Base-by-base conservation (phyloP, 2,888 invertebrate genomes). In the Cistogaster globosa region DNA sequence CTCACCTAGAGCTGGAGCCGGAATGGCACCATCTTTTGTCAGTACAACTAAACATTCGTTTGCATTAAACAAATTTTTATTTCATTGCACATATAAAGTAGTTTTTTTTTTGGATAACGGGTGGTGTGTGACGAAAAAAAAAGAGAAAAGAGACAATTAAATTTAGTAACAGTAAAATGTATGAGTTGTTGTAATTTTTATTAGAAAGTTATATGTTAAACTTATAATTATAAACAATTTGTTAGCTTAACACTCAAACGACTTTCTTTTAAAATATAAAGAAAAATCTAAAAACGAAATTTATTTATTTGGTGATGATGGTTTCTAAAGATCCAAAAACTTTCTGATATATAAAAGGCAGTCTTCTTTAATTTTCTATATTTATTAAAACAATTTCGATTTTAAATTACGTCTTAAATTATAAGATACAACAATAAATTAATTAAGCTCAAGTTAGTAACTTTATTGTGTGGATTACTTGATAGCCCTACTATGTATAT, bases 1-100 rank as follows among this genome's bases (percentile, higher is more conserved):
- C 92, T 92, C 93, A 92, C 92, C 92, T 92, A 92, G 91, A 92
- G 93, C 93, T 90, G 92, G 93, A 89, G 92, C 92, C 91, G 91
- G 91, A 86, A 92, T 91, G 91, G 93, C 93, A 91, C 93, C 93
- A 89, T 92, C 93, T 92, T 92, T 92, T 90, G 92, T 93, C 90
- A 92, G 91, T 88, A 91, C 91, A 91, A 90, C 90, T 90, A 74
- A 74, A 51, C 26, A 51, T 65, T 89, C 88, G 86, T 77, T 74
- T 75, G 72, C 76, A 51, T 45, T 75, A 36, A 53, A 68, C 68
- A 62, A 55, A 8, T 55, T 75, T 60, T 68, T 71, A 9, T 71
- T 69, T 63, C 1, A 18, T 38, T 48, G 32, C 36, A n/a, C 38
- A 65, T 77, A 62, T 36, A 18, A 26, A 72, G 36, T 63, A 14